A percentile compares a stretch with the other conserved stretches of the same genome.
Evolutionary conservation across 2,888 invertebrate species (phyloP).

Genomic region (Melanostoma mellinum): DNA sequence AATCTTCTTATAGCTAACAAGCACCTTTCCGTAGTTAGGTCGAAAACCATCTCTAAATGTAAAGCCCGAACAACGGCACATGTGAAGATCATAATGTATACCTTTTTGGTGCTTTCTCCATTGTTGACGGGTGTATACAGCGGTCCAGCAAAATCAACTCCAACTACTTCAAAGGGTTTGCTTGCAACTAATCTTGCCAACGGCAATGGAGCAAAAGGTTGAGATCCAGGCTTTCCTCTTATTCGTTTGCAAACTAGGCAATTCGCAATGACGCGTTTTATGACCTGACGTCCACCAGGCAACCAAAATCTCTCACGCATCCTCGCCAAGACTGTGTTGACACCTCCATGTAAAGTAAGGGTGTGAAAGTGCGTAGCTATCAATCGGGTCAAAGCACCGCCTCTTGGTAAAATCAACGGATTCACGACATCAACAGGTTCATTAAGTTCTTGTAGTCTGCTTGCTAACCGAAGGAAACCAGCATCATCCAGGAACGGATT

Average conservation of each 20-base stretch:
- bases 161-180: too few relatives aligned
- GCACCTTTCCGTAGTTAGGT: conserved; percentile 42
- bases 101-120: neutral
- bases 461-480: conserved; percentile 27
- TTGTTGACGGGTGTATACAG: too few relatives aligned
- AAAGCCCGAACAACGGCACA: conserved; percentile 41
- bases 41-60: conserved; percentile 42
- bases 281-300: neutral
- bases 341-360: conserved; percentile 29
- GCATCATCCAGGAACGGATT: conserved; percentile 31
- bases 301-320: conserved; percentile 42
- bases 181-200: too few relatives aligned
- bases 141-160: too few relatives aligned
- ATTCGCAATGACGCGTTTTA: neutral
- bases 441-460: neutral
- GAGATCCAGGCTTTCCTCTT: neutral
- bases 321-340: conserved; percentile 18
- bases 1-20: conserved; percentile 31
- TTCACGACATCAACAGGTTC: neutral
- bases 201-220: too few relatives aligned
- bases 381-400: neutral
- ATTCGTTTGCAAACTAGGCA: neutral
- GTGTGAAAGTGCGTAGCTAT: neutral
- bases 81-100: conserved; percentile 39
- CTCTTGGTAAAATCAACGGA: conserved; percentile 22